Evolutionary conservation across 1,140 invertebrate species (phyloP).

Genomic region (Eulimnadia texana): DNA sequence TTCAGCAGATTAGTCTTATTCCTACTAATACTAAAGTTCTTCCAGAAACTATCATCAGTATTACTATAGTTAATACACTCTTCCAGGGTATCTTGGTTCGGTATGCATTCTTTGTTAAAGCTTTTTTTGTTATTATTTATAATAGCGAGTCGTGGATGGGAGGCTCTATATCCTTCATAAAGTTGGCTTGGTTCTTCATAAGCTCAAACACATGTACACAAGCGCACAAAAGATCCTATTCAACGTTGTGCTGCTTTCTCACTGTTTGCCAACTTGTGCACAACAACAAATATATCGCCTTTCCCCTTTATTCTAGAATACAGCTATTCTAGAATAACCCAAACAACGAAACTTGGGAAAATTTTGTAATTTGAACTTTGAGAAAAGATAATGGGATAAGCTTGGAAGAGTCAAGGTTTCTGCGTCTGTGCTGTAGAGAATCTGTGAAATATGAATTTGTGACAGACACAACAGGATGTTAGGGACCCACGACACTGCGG

Average conservation of each 20-base stretch:
- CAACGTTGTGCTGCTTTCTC: not conserved
- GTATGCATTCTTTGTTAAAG: not conserved
- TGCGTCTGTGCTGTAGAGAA: not conserved
- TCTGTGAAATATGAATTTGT: not conserved
- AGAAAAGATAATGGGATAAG: no score
- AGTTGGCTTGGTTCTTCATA: not conserved
- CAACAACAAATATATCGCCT: not conserved
- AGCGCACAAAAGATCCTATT: not conserved
- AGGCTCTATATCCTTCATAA: not conserved
- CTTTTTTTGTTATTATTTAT: not conserved
- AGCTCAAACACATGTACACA: not conserved
- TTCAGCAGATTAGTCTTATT: no score
- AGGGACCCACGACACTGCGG: not conserved
- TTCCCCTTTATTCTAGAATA: not conserved
- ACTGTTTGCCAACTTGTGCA: not conserved
- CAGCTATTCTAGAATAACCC: no score
- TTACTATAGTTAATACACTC: no score
- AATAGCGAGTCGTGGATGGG: not conserved
- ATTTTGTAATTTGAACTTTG: no score
- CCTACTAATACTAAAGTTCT: no score
- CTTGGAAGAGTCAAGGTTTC: not conserved
- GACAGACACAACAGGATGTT: not conserved
- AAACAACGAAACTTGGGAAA: no score
- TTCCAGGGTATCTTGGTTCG: no score
- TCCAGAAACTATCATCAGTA: no score